Evolutionary conservation across 1,140 invertebrate genomes (phyloP), one percentile per base, ranked within the genome.

Genomic region (Drosophila nebulosa): DNA sequence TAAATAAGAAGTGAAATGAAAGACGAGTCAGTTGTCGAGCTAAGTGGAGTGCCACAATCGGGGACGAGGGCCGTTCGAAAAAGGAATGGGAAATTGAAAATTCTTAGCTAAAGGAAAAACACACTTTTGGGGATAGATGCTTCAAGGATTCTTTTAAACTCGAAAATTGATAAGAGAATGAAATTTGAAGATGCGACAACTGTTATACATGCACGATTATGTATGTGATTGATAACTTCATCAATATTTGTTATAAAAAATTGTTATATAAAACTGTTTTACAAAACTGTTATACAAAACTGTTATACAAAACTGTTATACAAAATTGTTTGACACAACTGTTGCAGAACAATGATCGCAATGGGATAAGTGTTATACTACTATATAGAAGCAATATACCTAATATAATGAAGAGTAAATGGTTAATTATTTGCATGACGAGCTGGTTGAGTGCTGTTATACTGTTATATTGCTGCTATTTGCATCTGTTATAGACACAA

Each of bases 41-140:
- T 64, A 69, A 74, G 67, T 69, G 62, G 52, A 64, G 56, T 71
- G 64, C 32, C 52, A 30, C 24, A 55, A 16, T 1, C 27, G 14
- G 53, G 42, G 73, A 71, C 72, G 68, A 66, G 68, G 64, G 69
- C 57, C 5, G 73, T 10, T 50, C n/a, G 6, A 60, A 24, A 7
- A 30, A 9, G 27, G 24, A 26, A 2, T 26, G 10, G 4, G 3
- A 56, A 56, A 22, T 21, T 10, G 18, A 35, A 22, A 50, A 50
- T 22, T 24, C 18, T 24, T 50, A 0, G 39, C 0, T 18, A 16
- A 1, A 18, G 10, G 22, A 22, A 50, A 12, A 32, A 32, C 21
- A 7, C n/a, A n/a, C 9, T 32, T 50, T 22, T 50, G 5, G 42
- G 16, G n/a, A 32, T 6, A 2, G 1, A 5, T 6, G 9, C 35